Conservation (phyloP, 2,888 invertebrate genomes). For the Zygaena filipendulae region DNA sequence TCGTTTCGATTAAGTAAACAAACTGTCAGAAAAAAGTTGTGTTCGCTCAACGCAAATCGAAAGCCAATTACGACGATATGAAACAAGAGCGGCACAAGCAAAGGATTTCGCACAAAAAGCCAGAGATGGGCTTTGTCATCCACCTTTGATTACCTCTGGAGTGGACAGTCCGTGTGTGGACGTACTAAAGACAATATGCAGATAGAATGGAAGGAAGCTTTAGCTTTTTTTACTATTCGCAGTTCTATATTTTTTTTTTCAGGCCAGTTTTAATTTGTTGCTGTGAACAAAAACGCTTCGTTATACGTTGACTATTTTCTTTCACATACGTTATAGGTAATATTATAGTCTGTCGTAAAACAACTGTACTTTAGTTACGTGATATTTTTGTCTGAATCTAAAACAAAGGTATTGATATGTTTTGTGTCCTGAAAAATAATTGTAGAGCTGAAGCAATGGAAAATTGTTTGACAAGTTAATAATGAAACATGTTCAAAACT, state of each 20-base stretch:
- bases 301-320: no score
- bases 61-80: conserved; percentile 56
- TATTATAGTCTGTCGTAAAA: no score
- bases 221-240: conserved; percentile 24
- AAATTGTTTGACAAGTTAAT: no score
- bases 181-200: conserved; percentile 25
- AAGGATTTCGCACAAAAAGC: conserved; percentile 46
- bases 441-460: no score
- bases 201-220: conserved; percentile 28
- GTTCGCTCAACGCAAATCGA: conserved; percentile 44
- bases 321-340: no score
- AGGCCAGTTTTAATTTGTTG: no score
- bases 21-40: conserved; percentile 12
- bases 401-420: no score
- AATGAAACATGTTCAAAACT: no score
- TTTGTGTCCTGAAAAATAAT: no score
- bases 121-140: conserved; percentile 51
- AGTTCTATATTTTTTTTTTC: conserved; percentile 20
- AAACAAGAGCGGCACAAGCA: conserved; percentile 34
- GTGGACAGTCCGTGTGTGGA: conserved; percentile 19
- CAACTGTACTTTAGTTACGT: no score
- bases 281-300: no score
- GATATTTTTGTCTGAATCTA: no score
- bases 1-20: background rate
- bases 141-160: conserved; percentile 58